A percentile compares a stretch with the other conserved stretches of the same genome.
Conservation (phyloP, 1,140 invertebrate genomes). For the Neodiprion virginianus region DNA sequence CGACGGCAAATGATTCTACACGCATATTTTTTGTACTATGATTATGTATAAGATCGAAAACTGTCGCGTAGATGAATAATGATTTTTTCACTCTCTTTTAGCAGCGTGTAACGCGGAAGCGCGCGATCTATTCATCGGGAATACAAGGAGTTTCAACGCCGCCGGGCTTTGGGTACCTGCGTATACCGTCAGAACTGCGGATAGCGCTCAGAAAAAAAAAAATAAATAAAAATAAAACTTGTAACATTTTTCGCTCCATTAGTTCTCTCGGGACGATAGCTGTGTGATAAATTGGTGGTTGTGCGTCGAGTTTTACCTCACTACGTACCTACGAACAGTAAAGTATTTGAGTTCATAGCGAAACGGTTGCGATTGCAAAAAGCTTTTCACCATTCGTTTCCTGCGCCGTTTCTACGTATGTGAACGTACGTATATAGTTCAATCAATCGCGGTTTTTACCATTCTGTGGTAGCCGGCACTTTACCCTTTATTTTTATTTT, state of each 20-base stretch:
- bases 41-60: no score
- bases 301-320: neutral
- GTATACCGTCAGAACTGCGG: neutral
- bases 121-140: no score
- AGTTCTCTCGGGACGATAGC: neutral
- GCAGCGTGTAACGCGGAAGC: no score
- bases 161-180: neutral
- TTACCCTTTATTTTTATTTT: no score
- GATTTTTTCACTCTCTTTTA: no score
- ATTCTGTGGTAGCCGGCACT: neutral
- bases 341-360: neutral
- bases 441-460: neutral
- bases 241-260: slow-evolving; percentile 3
- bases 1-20: neutral
- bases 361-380: neutral
- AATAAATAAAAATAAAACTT: neutral
- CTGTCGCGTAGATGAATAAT: no score
- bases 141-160: neutral
- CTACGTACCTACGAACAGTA: neutral
- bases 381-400: neutral
- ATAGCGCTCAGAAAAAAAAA: no score
- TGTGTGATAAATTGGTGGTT: neutral
- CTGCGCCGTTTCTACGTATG: slow-evolving; percentile 3
- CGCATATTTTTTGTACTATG: no score
- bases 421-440: neutral